Evolutionary conservation across 2,797 vertebrate species (phyloP).

Genomic region (Betta splendens): DNA sequence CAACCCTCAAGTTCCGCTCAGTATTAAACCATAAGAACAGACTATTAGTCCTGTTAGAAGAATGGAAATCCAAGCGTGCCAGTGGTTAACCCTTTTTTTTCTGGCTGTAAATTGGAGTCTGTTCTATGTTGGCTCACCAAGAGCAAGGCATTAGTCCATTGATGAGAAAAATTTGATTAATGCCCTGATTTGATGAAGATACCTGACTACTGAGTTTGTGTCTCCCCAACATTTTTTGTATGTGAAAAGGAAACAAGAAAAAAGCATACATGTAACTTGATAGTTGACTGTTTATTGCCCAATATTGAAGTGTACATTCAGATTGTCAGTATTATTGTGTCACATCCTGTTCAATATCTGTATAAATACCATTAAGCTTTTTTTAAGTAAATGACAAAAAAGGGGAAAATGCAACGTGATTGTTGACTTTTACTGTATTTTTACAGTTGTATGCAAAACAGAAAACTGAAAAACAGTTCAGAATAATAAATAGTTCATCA

Average conservation of each 20-base stretch:
- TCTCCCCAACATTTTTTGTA: slow-evolving; percentile 78
- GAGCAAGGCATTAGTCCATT: slow-evolving; percentile 36
- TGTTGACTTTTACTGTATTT: slow-evolving; percentile 86
- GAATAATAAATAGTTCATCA: slow-evolving; percentile 70
- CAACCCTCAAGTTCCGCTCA: slow-evolving; percentile 60
- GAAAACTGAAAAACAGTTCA: slow-evolving; percentile 73
- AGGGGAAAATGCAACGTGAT: slow-evolving; percentile 78
- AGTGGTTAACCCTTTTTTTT: slow-evolving; percentile 56
- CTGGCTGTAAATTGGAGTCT: slow-evolving; percentile 66
- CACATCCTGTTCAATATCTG: slow-evolving; percentile 83
- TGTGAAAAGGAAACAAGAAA: slow-evolving; percentile 78
- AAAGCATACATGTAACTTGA: slow-evolving; percentile 79
- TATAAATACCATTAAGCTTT: slow-evolving; percentile 81
- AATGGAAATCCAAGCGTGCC: slow-evolving; percentile 65
- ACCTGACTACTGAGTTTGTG: slow-evolving; percentile 73
- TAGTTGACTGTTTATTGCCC: slow-evolving; percentile 85
- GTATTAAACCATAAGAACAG: slow-evolving; percentile 71
- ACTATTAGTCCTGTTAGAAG: slow-evolving; percentile 74
- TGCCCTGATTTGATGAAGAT: slow-evolving; percentile 78
- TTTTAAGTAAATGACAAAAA: slow-evolving; percentile 80
- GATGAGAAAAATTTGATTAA: slow-evolving; percentile 54
- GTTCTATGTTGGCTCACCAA: slow-evolving; percentile 65
- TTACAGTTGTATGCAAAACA: slow-evolving; percentile 87
- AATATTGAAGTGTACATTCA: slow-evolving; percentile 85
- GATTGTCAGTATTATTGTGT: slow-evolving; percentile 83